Conservation (phyloP, 2,113 vertebrate species). For the Amphiprion ocellaris region DNA sequence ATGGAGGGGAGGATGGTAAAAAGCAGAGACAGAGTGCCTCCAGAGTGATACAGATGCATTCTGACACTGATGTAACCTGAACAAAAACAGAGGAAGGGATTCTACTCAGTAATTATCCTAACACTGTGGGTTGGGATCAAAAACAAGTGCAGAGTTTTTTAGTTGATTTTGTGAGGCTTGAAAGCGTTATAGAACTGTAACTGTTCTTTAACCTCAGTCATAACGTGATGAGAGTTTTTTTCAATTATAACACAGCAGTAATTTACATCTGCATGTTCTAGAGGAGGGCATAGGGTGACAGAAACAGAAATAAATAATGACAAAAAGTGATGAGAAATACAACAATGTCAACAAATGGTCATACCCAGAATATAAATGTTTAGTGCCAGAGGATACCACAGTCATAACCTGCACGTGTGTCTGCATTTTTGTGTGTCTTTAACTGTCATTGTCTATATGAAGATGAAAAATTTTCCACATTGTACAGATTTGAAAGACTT, state of each 20-base stretch:
- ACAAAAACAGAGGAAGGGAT: neutral
- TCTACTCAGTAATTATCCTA: slow-evolving; percentile 7
- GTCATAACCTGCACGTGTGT: no score
- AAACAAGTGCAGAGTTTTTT: neutral
- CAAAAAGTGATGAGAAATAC: no score
- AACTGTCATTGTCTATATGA: neutral
- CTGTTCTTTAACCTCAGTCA: neutral
- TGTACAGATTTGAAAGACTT: neutral
- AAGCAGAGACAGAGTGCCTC: slow-evolving; percentile 17
- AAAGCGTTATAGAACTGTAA: neutral
- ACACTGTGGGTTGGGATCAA: neutral
- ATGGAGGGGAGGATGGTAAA: slow-evolving; percentile 22
- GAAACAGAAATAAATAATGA: no score
- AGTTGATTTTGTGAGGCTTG: neutral
- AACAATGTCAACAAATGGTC: no score
- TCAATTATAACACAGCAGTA: no score
- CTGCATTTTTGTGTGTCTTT: neutral
- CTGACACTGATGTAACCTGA: slow-evolving; percentile 24
- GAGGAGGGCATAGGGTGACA: no score
- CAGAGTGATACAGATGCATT: slow-evolving; percentile 1
- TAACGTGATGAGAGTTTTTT: neutral
- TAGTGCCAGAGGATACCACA: no score
- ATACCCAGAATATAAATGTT: no score
- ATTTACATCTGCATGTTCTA: no score
- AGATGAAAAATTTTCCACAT: neutral